These are phyloP conservation scores for Zoanthus gigantus DNA, from an alignment of 92 coral and sea anemone species.

Conservation along the genomic window DNA sequence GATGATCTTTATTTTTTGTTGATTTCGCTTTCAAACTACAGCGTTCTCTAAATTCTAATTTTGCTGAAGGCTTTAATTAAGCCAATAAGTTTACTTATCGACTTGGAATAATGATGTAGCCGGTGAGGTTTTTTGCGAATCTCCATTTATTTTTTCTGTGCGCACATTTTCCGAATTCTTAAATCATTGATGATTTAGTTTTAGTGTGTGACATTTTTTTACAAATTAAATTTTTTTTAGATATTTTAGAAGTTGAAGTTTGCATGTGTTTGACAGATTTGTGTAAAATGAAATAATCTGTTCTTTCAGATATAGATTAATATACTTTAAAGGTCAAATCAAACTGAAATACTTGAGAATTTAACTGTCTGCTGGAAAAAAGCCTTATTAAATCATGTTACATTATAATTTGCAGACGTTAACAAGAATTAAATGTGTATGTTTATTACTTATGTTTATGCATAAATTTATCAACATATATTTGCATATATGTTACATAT, in stretches of 20 bases:
- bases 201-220: not conserved
- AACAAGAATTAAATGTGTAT: too few relatives aligned
- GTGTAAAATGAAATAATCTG: not conserved
- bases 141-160: not conserved
- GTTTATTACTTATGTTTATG: too few relatives aligned
- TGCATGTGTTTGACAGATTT: slow-evolving; percentile 1
- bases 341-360: not conserved
- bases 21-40: not conserved
- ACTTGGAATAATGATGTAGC: slow-evolving; percentile 19
- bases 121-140: not conserved
- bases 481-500: too few relatives aligned
- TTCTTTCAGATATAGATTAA: not conserved
- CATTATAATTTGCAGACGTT: too few relatives aligned
- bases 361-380: too few relatives aligned
- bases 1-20: not conserved
- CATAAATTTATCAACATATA: too few relatives aligned
- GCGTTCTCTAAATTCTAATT: slow-evolving; percentile 4
- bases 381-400: too few relatives aligned
- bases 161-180: not conserved
- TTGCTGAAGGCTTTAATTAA: slow-evolving; percentile 43
- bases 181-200: slow-evolving; percentile 7
- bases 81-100: slow-evolving; percentile 30
- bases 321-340: not conserved
- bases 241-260: not conserved
- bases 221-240: not conserved